phyloP scores from a whole-genome alignment of 2,113 vertebrate genomes.

The Pipra filicauda region DNA sequence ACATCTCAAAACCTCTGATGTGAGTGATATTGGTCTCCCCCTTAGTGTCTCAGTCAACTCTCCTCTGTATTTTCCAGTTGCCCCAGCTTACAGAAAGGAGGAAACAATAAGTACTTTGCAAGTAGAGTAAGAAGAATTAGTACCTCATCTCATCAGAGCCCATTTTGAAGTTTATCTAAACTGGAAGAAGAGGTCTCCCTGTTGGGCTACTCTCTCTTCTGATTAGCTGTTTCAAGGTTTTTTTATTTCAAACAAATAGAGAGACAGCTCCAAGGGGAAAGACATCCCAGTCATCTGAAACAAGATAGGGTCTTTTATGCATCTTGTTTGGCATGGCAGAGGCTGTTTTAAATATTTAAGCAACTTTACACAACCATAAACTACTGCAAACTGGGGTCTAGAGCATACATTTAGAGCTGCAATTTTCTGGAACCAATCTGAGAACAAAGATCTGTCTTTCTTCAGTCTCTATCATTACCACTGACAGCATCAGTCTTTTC shows the following conservation, averaged over 20 bases:
- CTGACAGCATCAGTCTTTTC: background rate
- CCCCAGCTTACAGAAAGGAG: background rate
- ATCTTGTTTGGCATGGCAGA: background rate
- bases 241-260: background rate
- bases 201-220: background rate
- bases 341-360: constrained; percentile 9
- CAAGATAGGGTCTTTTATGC: background rate
- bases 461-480: background rate
- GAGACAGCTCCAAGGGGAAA: background rate
- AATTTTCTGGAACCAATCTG: background rate
- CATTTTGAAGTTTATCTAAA: background rate
- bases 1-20: background rate
- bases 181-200: background rate
- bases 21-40: background rate
- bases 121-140: background rate
- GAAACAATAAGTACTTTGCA: background rate
- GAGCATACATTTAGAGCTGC: background rate
- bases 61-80: background rate
- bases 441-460: constrained; percentile 8
- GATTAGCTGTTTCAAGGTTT: background rate
- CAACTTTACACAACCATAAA: background rate
- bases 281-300: background rate
- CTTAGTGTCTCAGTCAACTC: background rate
- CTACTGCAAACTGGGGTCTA: background rate
- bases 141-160: background rate